A percentile compares a stretch with the other conserved stretches of the same genome.
phyloP scores from a whole-genome alignment of 2,797 vertebrate species.

The Centropyge bicolor region DNA sequence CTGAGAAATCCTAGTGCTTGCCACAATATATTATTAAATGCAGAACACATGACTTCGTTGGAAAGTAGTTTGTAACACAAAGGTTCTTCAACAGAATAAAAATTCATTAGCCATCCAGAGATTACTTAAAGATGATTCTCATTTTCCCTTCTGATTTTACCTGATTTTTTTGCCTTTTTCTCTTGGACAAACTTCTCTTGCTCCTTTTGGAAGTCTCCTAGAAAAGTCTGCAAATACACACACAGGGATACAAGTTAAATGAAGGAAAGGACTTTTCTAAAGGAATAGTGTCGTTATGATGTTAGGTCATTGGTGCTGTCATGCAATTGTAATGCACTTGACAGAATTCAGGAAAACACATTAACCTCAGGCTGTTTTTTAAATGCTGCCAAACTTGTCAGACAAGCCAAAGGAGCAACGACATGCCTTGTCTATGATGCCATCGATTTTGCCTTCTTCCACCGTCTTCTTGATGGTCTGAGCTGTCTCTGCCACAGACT shows the following conservation, averaged over 20 bases:
- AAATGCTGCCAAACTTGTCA: background rate
- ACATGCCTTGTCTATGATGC: slow-evolving; percentile 93
- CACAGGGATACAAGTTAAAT: background rate
- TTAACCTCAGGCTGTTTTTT: accelerated
- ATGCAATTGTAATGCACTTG: too few species aligned
- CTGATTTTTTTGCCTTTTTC: slow-evolving; percentile 93
- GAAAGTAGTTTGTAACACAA: background rate
- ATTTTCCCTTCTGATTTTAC: slow-evolving; percentile 71
- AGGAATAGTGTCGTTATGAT: background rate
- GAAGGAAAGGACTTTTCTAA: background rate
- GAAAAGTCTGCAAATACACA: slow-evolving; percentile 89
- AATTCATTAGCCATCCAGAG: accelerated
- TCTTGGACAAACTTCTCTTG: slow-evolving; percentile 97
- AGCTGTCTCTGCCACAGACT: slow-evolving; percentile 94
- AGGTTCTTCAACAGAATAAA: background rate
- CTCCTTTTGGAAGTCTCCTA: slow-evolving; percentile 98
- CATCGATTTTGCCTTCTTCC: slow-evolving; percentile 96
- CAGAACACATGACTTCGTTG: background rate
- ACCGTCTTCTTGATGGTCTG: slow-evolving; percentile 97
- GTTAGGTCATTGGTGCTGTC: background rate
- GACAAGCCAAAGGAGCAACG: background rate
- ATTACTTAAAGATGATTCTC: background rate
- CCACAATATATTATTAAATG: background rate
- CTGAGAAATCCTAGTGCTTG: background rate
- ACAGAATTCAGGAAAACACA: background rate